Percentiles rank a stretch among this genome's conserved stretches.
Evolutionary conservation across 37 sponge, comb jelly and placozoan species (phyloP).

Genomic region (Halisarca cf. caerulea): DNA sequence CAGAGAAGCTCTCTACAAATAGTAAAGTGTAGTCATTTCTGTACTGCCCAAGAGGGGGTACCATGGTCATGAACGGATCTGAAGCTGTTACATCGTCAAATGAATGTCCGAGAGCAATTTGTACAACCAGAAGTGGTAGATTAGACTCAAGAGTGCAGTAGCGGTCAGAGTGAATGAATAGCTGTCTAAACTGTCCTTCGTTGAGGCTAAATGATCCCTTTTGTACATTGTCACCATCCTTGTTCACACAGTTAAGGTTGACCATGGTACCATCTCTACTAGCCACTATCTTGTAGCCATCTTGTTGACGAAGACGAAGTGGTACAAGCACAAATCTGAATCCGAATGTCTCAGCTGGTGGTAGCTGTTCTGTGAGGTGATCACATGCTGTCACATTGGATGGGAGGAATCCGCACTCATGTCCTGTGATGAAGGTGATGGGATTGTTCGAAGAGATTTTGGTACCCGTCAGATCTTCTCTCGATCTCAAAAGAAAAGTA

Average conservation of each 20-base stretch:
- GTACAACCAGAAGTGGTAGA: constrained; percentile 41
- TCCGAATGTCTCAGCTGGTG: constrained; percentile 68
- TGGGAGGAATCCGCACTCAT: constrained; percentile 33
- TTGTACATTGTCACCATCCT: background rate
- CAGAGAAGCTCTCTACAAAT: background rate
- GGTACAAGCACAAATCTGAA: constrained; percentile 38
- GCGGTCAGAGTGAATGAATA: background rate
- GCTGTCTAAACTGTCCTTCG: constrained; percentile 27
- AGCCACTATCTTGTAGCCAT: constrained; percentile 39
- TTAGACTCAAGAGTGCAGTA: constrained; percentile 48
- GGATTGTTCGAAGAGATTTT: constrained; percentile 33
- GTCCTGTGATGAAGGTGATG: constrained; percentile 40
- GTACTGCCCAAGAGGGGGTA: constrained; percentile 74
- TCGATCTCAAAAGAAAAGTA: background rate
- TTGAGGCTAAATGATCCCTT: background rate
- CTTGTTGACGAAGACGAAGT: constrained; percentile 10
- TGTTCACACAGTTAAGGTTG: constrained; percentile 22
- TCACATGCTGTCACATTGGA: constrained; percentile 42
- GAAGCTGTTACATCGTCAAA: background rate
- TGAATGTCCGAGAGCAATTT: constrained; percentile 28
- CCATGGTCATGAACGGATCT: constrained; percentile 64
- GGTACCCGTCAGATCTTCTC: constrained; percentile 40
- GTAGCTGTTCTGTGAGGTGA: constrained; percentile 49
- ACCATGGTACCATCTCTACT: constrained; percentile 30
- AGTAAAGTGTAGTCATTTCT: constrained; percentile 38